These are phyloP conservation scores for Rhynchotus rufescens DNA, from an alignment of 2,797 vertebrate species.

Conservation along the genomic window DNA sequence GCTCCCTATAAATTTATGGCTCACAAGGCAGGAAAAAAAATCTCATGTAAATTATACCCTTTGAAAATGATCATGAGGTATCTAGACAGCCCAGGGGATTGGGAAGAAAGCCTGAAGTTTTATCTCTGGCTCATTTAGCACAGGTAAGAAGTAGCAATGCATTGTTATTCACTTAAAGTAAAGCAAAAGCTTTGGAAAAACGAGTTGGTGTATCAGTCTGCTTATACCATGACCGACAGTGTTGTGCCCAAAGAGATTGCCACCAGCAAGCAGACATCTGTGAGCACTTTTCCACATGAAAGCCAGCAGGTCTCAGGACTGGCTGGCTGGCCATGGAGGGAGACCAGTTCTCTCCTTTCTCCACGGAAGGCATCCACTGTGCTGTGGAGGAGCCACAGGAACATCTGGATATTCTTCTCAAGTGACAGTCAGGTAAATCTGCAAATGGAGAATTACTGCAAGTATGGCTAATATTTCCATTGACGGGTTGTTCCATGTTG, in stretches of 20 bases:
- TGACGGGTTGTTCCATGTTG: fast-evolving
- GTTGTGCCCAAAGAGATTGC: background rate
- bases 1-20: constrained; percentile 66
- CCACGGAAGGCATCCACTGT: fast-evolving
- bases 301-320: background rate
- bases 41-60: constrained; percentile 69
- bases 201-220: background rate
- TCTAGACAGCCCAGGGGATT: constrained; percentile 40
- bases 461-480: background rate
- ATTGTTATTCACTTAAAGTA: constrained; percentile 28
- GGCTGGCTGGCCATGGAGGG: background rate
- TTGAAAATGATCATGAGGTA: constrained; percentile 62
- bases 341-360: background rate
- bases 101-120: constrained; percentile 40
- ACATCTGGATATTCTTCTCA: background rate
- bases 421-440: fast-evolving
- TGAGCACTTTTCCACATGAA: background rate
- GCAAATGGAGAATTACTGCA: fast-evolving
- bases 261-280: background rate
- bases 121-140: constrained; percentile 56
- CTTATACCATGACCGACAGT: background rate
- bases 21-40: constrained; percentile 50
- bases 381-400: background rate
- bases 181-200: constrained; percentile 24
- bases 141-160: constrained; percentile 56